Percentiles rank a stretch among this genome's conserved stretches.
phyloP scores from a whole-genome alignment of 2,797 vertebrate species.

The Nannoperca obscura region DNA sequence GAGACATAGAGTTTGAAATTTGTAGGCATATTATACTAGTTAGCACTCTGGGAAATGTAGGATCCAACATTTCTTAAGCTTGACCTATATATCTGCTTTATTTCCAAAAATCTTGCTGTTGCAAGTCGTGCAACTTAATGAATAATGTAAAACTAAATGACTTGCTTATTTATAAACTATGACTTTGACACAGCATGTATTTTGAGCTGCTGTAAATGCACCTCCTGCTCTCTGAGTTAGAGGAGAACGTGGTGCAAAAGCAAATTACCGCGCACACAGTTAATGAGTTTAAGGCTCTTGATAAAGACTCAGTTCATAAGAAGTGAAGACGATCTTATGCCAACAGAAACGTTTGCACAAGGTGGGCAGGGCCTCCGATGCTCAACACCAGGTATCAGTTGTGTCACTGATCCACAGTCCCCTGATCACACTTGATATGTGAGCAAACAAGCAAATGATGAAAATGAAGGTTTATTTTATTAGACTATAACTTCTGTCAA shows the following conservation, averaged over 20 bases:
- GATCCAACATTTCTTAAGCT: not conserved
- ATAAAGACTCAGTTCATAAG: conserved; percentile 22
- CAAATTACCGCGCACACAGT: conserved; percentile 16
- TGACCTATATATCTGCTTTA: not conserved
- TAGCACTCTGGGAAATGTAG: not conserved
- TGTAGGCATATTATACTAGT: not conserved
- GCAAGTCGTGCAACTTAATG: not conserved
- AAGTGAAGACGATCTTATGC: conserved; percentile 55
- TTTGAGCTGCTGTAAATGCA: not conserved
- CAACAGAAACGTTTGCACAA: conserved; percentile 74
- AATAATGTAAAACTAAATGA: not conserved
- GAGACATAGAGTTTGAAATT: not conserved
- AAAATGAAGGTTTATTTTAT: conserved; percentile 25
- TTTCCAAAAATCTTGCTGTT: not conserved
- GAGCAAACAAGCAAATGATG: conserved; percentile 26
- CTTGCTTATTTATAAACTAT: not conserved
- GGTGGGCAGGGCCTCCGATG: conserved; percentile 39
- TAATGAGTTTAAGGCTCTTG: not conserved
- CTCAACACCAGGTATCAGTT: conserved; percentile 12
- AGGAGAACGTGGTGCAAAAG: not conserved
- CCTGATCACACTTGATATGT: not conserved
- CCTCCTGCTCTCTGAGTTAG: not conserved
- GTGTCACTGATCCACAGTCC: not conserved
- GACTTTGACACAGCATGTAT: not conserved
- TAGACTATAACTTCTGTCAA: not conserved